Base-by-base conservation (phyloP, 1,140 invertebrate species). In the Atta colombica region DNA sequence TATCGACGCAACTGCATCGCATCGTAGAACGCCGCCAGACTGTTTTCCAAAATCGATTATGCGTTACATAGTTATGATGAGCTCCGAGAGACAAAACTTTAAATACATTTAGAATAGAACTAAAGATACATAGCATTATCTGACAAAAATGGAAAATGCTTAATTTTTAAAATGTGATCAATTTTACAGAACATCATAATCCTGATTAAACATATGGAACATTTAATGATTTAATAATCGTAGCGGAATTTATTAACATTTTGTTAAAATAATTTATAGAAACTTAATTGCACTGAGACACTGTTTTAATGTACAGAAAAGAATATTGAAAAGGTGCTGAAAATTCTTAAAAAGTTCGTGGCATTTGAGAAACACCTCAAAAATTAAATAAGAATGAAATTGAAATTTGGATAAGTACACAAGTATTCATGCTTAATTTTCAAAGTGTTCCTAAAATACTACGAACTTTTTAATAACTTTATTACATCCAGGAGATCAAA, bases 1-100 rank as follows among this genome's bases (percentile, higher is more conserved):
- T 72, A 82, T 82, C 80, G 80, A 82, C 8, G 66, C 66, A 14
- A 55, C 49, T 35, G 25, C 25, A 39, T 81, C 49, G 65, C 45
- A 35, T 65, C n/a, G 21, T 28, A 28, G 53, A 25, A 14, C 2
- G 25, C 18, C 49, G 49, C 18, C n/a, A 53, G 45, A 51, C 18
- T 31, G 66, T 81, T 53, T 45, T 28, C 16, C n/a, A 14, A 35
- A 61, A 74, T 84, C 69, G 55, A 74, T 72, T 72, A 58, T 16
- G 7, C 14, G 39, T 69, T 55, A 21, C 60, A 66, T 68, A 78
- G 18, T 28, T 16, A 45, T 39, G 16, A 16, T 28, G n/a, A n/a
- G 35, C 55, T 18, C 53, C 77, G 21, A 18, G 21, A 25, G 14
- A n/a, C 10, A 3, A 12, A 71, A 49, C 16, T 69, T 28, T 4